Percentiles rank a stretch among this genome's conserved stretches.
These are phyloP conservation scores for Myotis findleyi DNA, from an alignment of 2,797 vertebrate genomes.

Conservation along the genomic window DNA sequence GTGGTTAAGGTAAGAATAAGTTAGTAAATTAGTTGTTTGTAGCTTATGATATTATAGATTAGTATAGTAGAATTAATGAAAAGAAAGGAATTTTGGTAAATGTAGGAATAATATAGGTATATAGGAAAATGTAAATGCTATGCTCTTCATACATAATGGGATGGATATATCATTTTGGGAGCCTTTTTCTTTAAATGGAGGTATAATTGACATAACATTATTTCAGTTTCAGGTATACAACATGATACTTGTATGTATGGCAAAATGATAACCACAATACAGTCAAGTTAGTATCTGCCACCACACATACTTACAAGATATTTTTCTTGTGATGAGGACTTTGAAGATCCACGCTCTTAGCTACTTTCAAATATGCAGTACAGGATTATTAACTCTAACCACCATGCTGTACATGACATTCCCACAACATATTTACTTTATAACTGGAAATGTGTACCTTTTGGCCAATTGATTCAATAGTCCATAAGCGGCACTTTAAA, in stretches of 20 bases:
- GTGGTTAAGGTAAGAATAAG: slow-evolving; percentile 89
- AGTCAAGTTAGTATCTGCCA: neutral
- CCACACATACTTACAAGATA: neutral
- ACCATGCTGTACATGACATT: neutral
- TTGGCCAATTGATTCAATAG: neutral
- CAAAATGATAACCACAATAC: neutral
- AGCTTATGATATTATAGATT: neutral
- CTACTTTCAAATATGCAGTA: neutral
- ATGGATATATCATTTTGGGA: neutral
- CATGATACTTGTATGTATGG: neutral
- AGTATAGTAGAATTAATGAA: neutral
- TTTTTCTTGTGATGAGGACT: neutral
- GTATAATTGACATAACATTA: neutral
- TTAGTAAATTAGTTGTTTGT: slow-evolving; percentile 24
- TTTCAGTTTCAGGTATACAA: neutral
- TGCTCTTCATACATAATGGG: neutral
- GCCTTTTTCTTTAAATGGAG: neutral
- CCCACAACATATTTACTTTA: neutral
- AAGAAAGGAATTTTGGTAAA: slow-evolving; percentile 36
- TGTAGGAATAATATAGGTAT: neutral
- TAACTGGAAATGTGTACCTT: neutral
- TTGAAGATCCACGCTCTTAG: neutral
- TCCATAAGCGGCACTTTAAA: neutral
- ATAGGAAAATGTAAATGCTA: neutral
- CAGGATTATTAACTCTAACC: neutral